Percentiles rank a stretch among this genome's conserved stretches.
These are phyloP conservation scores for Anabacerthia variegaticeps DNA, from an alignment of 2,797 vertebrate species.

Conservation along the genomic window DNA sequence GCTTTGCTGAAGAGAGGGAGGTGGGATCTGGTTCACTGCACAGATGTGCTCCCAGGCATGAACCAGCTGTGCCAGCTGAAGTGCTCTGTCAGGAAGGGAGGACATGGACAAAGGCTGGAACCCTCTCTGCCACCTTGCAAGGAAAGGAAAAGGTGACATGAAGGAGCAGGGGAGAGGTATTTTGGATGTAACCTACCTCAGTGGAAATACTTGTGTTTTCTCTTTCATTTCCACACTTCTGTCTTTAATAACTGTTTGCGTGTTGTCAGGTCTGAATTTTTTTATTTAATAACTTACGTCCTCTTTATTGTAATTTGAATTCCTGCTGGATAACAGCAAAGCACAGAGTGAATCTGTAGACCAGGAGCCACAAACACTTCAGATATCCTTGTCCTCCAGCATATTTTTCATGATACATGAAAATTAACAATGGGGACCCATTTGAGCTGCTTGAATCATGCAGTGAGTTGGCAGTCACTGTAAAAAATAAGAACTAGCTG, in stretches of 20 bases:
- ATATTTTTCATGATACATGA: not conserved
- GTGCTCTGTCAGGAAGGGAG: not conserved
- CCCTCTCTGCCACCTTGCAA: not conserved
- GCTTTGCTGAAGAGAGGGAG: not conserved
- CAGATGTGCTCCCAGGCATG: not conserved
- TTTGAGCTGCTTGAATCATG: not conserved
- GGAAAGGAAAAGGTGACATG: not conserved
- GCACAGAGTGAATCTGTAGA: not conserved
- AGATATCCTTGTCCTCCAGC: not conserved
- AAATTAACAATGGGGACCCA: not conserved
- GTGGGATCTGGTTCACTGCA: not conserved
- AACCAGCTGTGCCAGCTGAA: not conserved
- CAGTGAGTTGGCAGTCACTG: not conserved
- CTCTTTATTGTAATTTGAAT: not conserved
- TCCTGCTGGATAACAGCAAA: not conserved
- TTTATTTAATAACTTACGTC: not conserved
- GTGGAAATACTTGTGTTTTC: not conserved
- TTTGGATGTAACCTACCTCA: not conserved
- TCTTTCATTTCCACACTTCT: not conserved
- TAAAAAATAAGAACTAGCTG: not conserved
- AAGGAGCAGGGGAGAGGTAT: not conserved
- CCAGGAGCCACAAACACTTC: not conserved
- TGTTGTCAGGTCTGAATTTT: not conserved
- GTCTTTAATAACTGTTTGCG: not conserved
- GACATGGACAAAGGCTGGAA: not conserved